Evolutionary conservation across 35 echinoderm and acorn worm species (phyloP).

Genomic region (Diadema setosum): DNA sequence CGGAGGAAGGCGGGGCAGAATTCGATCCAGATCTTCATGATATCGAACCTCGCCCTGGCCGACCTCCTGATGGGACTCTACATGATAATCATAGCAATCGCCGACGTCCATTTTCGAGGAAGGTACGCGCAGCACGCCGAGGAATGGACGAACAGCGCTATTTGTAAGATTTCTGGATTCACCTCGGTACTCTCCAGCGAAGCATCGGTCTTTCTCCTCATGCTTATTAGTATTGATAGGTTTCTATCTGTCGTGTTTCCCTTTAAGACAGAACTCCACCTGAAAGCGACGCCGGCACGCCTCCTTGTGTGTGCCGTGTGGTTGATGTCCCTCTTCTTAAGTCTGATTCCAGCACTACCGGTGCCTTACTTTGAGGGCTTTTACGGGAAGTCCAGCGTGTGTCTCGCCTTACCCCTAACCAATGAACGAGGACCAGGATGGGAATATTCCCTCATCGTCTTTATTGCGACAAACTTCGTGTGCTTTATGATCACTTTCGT

Average conservation of each 20-base stretch:
- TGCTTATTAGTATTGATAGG: slow-evolving; percentile 1
- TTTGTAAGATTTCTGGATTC: neutral
- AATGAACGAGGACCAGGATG: neutral
- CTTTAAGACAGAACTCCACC: neutral
- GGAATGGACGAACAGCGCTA: neutral
- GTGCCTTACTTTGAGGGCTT: neutral
- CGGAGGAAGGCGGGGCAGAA: neutral
- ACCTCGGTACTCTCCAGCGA: neutral
- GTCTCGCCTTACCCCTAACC: neutral
- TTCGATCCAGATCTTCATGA: neutral
- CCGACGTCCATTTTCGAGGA: neutral
- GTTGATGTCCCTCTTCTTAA: neutral
- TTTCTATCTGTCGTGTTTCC: slow-evolving; percentile 6
- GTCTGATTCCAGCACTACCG: neutral
- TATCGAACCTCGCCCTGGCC: neutral
- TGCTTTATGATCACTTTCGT: neutral
- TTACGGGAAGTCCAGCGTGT: slow-evolving; percentile 12
- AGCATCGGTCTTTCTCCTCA: neutral
- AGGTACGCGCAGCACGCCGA: neutral
- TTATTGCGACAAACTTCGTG: neutral
- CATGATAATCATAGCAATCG: neutral
- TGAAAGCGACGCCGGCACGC: neutral
- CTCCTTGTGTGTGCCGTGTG: neutral
- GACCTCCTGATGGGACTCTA: slow-evolving; percentile 5
- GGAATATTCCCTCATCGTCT: slow-evolving; percentile 2